Percentiles rank a stretch among this genome's conserved stretches.
These are phyloP conservation scores for Tenebrosternarchus preto DNA, from an alignment of 2,113 vertebrate genomes.

Conservation along the genomic window DNA sequence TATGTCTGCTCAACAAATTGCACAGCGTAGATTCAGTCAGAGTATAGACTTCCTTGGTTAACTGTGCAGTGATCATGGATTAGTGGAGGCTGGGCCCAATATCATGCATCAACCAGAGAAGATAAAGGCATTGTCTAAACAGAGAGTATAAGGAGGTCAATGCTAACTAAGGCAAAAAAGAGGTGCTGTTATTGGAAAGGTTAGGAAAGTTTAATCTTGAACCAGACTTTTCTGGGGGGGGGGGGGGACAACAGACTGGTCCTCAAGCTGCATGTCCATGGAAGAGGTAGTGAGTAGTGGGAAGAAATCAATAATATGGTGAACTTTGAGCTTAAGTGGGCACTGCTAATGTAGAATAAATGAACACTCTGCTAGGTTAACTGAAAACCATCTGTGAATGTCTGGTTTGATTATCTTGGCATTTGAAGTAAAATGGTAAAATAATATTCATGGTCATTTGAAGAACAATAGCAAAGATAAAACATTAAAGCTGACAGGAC, in stretches of 20 bases:
- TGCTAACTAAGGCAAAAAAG: slow-evolving; percentile 70
- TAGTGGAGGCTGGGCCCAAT: slow-evolving; percentile 38
- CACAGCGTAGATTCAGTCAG: not conserved
- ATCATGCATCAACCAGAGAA: slow-evolving; percentile 42
- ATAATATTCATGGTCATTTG: no score
- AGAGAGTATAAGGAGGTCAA: slow-evolving; percentile 65
- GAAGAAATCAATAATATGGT: not conserved
- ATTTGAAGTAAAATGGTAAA: not conserved
- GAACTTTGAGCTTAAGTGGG: not conserved
- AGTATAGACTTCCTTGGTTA: not conserved
- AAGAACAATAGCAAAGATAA: not conserved
- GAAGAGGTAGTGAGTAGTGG: not conserved
- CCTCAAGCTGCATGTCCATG: slow-evolving; percentile 20
- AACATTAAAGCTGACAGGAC: not conserved
- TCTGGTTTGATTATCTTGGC: not conserved
- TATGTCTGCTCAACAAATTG: not conserved
- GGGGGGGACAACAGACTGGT: slow-evolving; percentile 35
- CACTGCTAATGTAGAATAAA: not conserved
- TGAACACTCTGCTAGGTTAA: not conserved
- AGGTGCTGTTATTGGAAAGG: slow-evolving; percentile 59
- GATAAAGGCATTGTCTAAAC: slow-evolving; percentile 57
- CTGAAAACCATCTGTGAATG: not conserved
- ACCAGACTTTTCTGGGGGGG: slow-evolving; percentile 54
- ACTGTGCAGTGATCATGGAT: not conserved
- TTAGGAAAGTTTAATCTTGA: slow-evolving; percentile 58